Percentiles rank a stretch among this genome's conserved stretches.
Evolutionary conservation across 2,113 vertebrate species (phyloP).

Genomic region (Chloebia gouldiae): DNA sequence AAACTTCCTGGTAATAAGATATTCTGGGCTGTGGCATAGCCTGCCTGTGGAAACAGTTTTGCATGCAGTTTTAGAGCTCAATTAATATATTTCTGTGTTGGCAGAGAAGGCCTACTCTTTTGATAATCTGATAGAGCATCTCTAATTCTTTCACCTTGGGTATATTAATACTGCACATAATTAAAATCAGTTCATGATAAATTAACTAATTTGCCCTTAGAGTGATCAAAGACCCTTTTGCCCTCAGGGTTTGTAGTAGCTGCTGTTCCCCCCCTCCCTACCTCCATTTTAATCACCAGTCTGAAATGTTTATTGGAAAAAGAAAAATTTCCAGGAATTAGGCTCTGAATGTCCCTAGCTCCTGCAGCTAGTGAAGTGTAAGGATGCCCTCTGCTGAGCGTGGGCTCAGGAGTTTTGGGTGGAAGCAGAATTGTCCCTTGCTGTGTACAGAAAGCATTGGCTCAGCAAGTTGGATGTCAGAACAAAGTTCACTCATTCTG

Average conservation of each 20-base stretch:
- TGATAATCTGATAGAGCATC: constrained; percentile 52
- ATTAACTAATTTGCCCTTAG: constrained; percentile 61
- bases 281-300: constrained; percentile 52
- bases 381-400: constrained; percentile 55
- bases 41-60: neutral
- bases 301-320: constrained; percentile 56
- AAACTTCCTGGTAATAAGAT: neutral
- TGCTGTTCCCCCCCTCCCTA: neutral
- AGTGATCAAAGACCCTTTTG: constrained; percentile 61
- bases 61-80: neutral
- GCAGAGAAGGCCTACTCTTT: constrained; percentile 37
- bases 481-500: neutral
- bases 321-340: constrained; percentile 31
- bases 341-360: neutral
- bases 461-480: neutral
- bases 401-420: neutral
- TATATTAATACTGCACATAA: constrained; percentile 63
- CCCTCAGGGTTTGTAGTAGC: constrained; percentile 5
- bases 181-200: constrained; percentile 64
- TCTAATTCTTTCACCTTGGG: constrained; percentile 67
- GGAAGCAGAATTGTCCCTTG: neutral
- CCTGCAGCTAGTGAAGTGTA: constrained; percentile 12
- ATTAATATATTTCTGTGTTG: constrained; percentile 32
- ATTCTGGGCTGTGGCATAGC: neutral
- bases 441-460: neutral